Evolutionary conservation across 1,140 invertebrate species (phyloP), one percentile per base, ranked within the genome.

Genomic region (Caerostris darwini): DNA sequence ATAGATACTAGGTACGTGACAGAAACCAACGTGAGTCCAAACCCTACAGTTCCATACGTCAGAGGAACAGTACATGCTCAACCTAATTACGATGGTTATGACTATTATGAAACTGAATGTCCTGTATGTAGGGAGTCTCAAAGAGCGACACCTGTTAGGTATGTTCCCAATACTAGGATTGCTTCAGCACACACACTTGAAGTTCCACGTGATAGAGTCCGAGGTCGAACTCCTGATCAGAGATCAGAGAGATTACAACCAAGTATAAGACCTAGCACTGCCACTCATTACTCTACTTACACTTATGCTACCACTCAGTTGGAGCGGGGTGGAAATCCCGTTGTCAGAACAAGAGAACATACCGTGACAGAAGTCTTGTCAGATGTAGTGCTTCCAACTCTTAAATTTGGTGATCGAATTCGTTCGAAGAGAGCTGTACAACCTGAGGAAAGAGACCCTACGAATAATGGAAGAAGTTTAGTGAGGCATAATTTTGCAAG

Each of bases 231-330:
- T 5, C 50, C 82, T 10, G 61, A 57, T 34, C 19, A 50, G n/a
- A 82, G 90, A 77, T 14, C 57, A 34, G 89, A 90, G 34, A 6
- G 7, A 10, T 3, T 59, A 53, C 56, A 56, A 14, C 88, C 57
- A 57, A 67, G 7, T 8, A 57, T 92, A 8, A 59, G 14, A 64
- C 94, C 94, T 7, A 77, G 61, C n/a, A 83, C 91, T n/a, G 94
- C 91, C 58, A 94, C 94, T 64, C 90, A 88, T 64, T 94, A 83
- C 54, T 82, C 94, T n/a, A 95, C 95, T 2, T 95, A 94, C 53
- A 98, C 98, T 1, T 98, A 98, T 95, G 96, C 98, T 71, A 99
- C 98, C 0, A 99, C 98, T 3, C 7, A 50, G 17, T 50, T 94
- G 17, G 83, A 61, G 3, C 57, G 93, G 17, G 88, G 90, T 81